Evolutionary conservation across 92 coral and sea anemone genomes (phyloP), one percentile per base, ranked within the genome.

Genomic region (Virgularia gustaviana): DNA sequence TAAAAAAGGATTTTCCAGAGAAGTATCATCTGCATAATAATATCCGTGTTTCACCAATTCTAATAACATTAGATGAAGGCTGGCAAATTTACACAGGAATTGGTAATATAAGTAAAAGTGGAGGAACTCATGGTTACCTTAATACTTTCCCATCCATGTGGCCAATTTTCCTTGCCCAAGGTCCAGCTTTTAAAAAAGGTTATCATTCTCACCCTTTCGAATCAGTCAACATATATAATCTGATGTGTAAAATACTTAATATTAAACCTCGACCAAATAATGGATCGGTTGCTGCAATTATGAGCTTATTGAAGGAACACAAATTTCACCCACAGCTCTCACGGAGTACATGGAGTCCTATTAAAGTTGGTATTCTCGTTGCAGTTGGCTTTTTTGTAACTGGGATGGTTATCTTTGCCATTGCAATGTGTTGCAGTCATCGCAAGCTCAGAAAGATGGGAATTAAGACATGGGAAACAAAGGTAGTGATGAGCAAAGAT

Each of bases 111-210:
- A 31, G 51, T 3, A 18, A 12, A 1, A 8, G 1, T 24, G 31
- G 10, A 15, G 91, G 96, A 0, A 83, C 74, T 25, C 97, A 91
- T 78, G 96, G 97, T 29, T 81, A 64, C 38, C 82, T 85, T 29
- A 83, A 71, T 55, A 71, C 58, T 9, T 72, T 80, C 54, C 66
- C 67, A 49, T 64, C 81, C 0, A 89, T 86, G 95, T 72, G 82
- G 54, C 75, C 91, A 11, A 77, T 87, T 18, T 88, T 91, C 41
- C 67, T 86, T 30, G 97, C 81, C 56, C 88, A 91, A 61, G 97
- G 97, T 33, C 95, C 97, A 1, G 95, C 90, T 12, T 91, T 91
- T 57, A 77, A 82, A 30, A 49, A 58, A 25, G 79, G 83, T 53
- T 86, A 57, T 57, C 54, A 37, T 4, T 79, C 86, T 18, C 29